phyloP scores from a whole-genome alignment of 2,888 invertebrate genomes.

The Tenodera sinensis region DNA sequence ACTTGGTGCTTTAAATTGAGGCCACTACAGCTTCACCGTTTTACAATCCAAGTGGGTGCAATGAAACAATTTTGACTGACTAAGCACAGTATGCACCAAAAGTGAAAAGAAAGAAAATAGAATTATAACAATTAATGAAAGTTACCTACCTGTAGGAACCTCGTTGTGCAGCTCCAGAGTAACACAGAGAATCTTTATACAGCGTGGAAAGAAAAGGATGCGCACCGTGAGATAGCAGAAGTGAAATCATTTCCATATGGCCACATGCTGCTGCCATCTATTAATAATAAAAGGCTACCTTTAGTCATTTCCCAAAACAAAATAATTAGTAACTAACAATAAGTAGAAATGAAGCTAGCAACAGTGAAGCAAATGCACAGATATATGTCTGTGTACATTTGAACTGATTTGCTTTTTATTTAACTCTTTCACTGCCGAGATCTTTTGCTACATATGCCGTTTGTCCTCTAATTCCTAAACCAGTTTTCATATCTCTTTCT shows the following conservation, averaged over 20 bases:
- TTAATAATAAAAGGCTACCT: not conserved
- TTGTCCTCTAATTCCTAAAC: no score
- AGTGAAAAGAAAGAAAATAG: not conserved
- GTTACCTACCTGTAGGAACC: slow-evolving; percentile 68
- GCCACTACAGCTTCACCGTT: no score
- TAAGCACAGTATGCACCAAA: not conserved
- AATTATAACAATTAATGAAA: not conserved
- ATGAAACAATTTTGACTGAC: no score
- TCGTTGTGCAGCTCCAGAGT: slow-evolving; percentile 79
- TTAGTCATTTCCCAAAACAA: not conserved
- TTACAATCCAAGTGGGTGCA: no score
- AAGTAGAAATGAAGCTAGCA: no score
- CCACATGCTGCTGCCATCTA: slow-evolving; percentile 77
- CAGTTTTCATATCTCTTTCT: no score
- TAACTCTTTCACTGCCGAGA: no score
- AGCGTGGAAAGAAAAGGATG: slow-evolving; percentile 84
- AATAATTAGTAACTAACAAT: not conserved
- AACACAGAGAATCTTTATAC: slow-evolving; percentile 77
- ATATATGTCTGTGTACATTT: no score
- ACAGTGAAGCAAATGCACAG: no score
- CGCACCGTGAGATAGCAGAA: slow-evolving; percentile 79
- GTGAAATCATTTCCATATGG: slow-evolving; percentile 72
- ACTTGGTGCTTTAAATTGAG: no score
- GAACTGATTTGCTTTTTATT: no score
- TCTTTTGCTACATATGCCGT: no score